These are phyloP conservation scores for Genyomyrus donnyi DNA, from an alignment of 2,113 vertebrate species.

Conservation along the genomic window DNA sequence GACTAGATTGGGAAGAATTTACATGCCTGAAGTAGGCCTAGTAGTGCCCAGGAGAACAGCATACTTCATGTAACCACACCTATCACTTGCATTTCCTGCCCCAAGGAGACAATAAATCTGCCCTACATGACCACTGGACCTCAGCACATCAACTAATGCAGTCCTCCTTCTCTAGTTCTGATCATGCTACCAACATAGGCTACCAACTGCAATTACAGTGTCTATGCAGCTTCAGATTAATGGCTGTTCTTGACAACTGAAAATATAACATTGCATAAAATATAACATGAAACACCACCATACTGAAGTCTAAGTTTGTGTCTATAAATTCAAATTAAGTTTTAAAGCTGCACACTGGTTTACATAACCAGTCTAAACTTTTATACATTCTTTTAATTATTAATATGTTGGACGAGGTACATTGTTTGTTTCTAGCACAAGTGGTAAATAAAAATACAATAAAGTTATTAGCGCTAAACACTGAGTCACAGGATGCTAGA, in stretches of 20 bases:
- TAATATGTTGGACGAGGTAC: not conserved
- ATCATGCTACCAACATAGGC: not conserved
- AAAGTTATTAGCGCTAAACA: not conserved
- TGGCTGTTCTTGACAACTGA: not conserved
- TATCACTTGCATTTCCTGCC: not conserved
- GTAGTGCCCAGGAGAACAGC: not conserved
- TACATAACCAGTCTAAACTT: not conserved
- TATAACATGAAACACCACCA: not conserved
- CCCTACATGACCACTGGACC: not conserved
- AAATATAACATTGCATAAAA: not conserved
- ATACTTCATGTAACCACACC: conserved; percentile 15
- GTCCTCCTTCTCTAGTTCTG: not conserved
- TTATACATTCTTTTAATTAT: not conserved
- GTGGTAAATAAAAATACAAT: not conserved
- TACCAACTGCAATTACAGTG: not conserved
- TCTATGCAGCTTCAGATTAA: not conserved
- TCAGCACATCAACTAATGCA: not conserved
- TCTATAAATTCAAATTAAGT: not conserved
- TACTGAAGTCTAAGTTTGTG: not conserved
- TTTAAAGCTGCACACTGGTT: not conserved
- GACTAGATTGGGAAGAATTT: not conserved
- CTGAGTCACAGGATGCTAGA: not conserved
- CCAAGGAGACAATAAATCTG: not conserved
- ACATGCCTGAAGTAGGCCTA: not conserved
- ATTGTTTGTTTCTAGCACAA: not conserved